These are phyloP conservation scores for Gymnocephalus cernua DNA, from an alignment of 2,113 vertebrate genomes.

Conservation along the genomic window DNA sequence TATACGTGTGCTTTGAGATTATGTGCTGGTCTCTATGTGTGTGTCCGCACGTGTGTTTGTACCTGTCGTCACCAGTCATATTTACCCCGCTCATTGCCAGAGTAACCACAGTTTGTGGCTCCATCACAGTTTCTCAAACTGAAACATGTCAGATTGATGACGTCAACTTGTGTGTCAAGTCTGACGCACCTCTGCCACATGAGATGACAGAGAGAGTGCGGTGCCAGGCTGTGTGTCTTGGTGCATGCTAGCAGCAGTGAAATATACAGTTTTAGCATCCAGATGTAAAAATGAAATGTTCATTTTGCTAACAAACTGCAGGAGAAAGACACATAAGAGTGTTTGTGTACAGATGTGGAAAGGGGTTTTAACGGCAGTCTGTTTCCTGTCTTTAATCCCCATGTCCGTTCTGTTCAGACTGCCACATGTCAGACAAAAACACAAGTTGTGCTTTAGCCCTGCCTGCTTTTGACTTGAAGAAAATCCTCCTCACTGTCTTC, in stretches of 20 bases:
- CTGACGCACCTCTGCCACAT: constrained; percentile 15
- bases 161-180: constrained; percentile 43
- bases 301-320: background rate
- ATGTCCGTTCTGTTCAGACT: constrained; percentile 49
- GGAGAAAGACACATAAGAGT: background rate
- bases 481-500: constrained; percentile 51
- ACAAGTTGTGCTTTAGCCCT: constrained; percentile 27
- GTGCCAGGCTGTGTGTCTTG: background rate
- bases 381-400: constrained; percentile 72
- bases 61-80: constrained; percentile 29
- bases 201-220: background rate
- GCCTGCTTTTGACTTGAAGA: constrained; percentile 41
- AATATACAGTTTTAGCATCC: background rate
- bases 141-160: constrained; percentile 56
- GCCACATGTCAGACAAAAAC: constrained; percentile 42
- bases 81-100: constrained; percentile 45
- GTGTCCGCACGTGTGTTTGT: background rate
- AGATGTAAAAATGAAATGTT: background rate
- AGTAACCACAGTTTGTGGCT: constrained; percentile 50
- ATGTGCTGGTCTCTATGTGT: background rate
- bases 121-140: constrained; percentile 47
- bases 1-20: background rate
- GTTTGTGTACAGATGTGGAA: constrained; percentile 43
- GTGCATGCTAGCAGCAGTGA: background rate
- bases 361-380: constrained; percentile 32